Percentiles rank a stretch among this genome's conserved stretches.
These are phyloP conservation scores for Heliornis fulica DNA, from an alignment of 2,113 vertebrate species.

Conservation along the genomic window DNA sequence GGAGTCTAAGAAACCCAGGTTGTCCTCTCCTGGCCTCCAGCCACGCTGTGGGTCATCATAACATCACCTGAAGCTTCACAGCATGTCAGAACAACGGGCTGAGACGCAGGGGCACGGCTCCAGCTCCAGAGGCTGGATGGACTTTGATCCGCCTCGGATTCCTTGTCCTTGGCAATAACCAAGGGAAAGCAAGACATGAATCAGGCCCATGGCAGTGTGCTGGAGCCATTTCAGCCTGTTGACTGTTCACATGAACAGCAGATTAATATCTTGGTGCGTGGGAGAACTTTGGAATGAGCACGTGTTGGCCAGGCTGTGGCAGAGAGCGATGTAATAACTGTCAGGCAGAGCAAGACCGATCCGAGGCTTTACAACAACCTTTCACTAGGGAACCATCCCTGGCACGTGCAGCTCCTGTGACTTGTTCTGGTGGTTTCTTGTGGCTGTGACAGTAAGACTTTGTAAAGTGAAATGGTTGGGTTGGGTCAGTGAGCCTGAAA, in stretches of 20 bases:
- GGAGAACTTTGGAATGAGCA: not conserved
- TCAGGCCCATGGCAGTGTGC: not conserved
- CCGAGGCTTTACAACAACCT: not conserved
- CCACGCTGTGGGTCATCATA: fast-evolving
- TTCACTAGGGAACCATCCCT: not conserved
- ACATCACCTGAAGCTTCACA: not conserved
- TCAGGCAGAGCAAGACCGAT: not conserved
- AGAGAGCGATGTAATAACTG: not conserved
- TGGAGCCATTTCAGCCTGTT: not conserved
- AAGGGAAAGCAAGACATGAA: not conserved
- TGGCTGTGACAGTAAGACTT: not conserved
- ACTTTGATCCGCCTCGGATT: not conserved
- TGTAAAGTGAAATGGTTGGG: not conserved
- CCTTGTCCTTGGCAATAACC: not conserved
- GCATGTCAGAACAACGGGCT: not conserved
- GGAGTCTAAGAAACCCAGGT: not conserved
- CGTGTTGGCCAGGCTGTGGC: not conserved
- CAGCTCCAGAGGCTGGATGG: not conserved
- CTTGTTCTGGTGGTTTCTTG: not conserved
- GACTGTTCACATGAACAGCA: not conserved
- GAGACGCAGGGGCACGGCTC: not conserved
- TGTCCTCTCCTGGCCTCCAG: not conserved
- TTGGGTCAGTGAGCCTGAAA: not conserved
- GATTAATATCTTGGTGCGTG: not conserved
- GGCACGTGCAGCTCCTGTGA: not conserved